Evolutionary conservation across 2,797 vertebrate species (phyloP).

Genomic region (Oceanodroma leucorhoa): DNA sequence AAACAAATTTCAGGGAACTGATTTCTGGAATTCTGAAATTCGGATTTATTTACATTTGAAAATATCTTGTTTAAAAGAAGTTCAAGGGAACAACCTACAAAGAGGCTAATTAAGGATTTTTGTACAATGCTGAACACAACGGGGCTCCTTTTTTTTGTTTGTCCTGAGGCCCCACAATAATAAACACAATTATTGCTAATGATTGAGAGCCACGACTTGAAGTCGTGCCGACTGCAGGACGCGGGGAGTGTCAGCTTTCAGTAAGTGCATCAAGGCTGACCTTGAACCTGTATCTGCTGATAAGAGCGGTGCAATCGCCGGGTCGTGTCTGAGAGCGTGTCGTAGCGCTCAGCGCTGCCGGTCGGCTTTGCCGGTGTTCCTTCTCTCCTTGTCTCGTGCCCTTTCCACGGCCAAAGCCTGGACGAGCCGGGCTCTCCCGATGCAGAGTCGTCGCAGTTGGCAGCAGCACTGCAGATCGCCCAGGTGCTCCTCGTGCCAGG

Average conservation of each 20-base stretch:
- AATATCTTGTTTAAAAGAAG: neutral
- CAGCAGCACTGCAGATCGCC: neutral
- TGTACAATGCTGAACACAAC: neutral
- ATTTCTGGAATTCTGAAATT: conserved; percentile 9
- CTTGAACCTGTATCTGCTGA: conserved; percentile 40
- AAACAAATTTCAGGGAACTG: neutral
- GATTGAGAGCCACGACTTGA: conserved; percentile 3
- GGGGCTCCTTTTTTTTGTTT: conserved; percentile 10
- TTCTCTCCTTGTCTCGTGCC: neutral
- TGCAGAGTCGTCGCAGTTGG: neutral
- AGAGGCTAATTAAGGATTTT: neutral
- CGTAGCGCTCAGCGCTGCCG: neutral
- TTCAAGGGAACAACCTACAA: neutral
- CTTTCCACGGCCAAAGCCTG: neutral
- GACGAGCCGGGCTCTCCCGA: neutral
- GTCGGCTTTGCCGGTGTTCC: neutral
- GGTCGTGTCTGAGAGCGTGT: neutral
- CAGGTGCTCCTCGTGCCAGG: neutral
- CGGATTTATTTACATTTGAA: conserved; percentile 20
- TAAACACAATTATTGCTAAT: conserved; percentile 38
- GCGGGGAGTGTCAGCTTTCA: conserved; percentile 45
- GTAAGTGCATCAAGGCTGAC: conserved; percentile 49
- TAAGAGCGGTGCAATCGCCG: conserved; percentile 12
- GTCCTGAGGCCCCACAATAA: neutral
- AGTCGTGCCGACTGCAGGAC: neutral